Evolutionary conservation across 2,113 vertebrate species (phyloP), one percentile per base, ranked within the genome.

Genomic region (Paramisgurnus dabryanus): DNA sequence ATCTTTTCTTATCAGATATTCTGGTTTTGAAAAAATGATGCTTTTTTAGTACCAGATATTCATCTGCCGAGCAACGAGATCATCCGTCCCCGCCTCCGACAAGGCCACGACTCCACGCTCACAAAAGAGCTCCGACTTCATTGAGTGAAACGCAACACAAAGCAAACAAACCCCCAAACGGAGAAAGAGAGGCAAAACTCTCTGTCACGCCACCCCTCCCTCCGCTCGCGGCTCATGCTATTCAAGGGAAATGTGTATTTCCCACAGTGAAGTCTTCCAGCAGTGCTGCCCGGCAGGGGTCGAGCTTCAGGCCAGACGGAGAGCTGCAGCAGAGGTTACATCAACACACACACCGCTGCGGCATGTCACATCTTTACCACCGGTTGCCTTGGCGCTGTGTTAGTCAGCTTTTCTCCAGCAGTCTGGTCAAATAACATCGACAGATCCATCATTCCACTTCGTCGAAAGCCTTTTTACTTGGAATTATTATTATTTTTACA

Each of bases 271-370:
- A 64, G 72, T 65, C 60, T 63, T 82, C 80, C 82, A 70, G 72
- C 49, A 49, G 78, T 45, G 47, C 64, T 55, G 39, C 78, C 49
- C 63, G 43, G 55, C 79, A 75, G 71, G 49, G 64, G 71, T 70
- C 49, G 50, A 22, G 63, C 43, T 57, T 64, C 45, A 2, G 80
- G 67, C 27, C 22, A 60, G 74, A 50, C 67, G 39, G 77, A 82
- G 89, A 86, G 85, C 84, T 58, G 73, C 90, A 92, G 89, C 89
- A 92, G 91, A 93, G 92, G 91, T 93, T 93, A 93, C 91, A 90
- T 90, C 90, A 91, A 92, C 93, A 91, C 78, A 76, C 73, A 88
- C 83, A 87, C 87, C 87, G 82, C 87, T 66, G 88, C 88, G 87
- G 89, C 92, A 90, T 93, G 91, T 92, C 92, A 93, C 89, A 78